These are phyloP conservation scores for Microchirus variegatus DNA, from an alignment of 2,797 vertebrate genomes.

Conservation along the genomic window DNA sequence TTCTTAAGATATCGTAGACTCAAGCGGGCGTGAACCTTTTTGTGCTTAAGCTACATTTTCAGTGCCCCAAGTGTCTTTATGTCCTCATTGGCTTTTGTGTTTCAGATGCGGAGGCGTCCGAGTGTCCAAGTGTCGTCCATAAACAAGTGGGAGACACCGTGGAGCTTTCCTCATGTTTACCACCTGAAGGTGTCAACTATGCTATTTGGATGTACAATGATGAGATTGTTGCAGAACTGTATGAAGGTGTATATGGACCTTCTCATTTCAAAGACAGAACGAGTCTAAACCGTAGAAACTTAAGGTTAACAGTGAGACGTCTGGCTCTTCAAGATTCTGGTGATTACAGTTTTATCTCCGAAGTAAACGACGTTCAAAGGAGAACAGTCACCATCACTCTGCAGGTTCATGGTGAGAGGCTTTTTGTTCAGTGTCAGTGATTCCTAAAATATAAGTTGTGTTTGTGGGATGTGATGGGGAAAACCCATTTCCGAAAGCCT, in stretches of 20 bases:
- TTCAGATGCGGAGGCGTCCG: slow-evolving; percentile 49
- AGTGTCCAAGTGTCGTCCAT: background rate
- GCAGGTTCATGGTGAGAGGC: slow-evolving; percentile 47
- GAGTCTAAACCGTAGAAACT: background rate
- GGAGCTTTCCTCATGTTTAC: slow-evolving; percentile 16
- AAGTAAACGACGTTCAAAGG: rapidly evolving
- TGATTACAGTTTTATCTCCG: background rate
- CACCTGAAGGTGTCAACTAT: rapidly evolving
- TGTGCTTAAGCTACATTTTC: no score
- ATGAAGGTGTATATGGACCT: rapidly evolving
- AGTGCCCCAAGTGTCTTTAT: no score
- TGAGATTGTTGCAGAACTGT: rapidly evolving
- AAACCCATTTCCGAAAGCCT: no score
- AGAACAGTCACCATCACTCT: background rate
- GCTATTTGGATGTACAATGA: rapidly evolving
- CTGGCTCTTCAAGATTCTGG: slow-evolving; percentile 55
- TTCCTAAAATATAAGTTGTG: no score
- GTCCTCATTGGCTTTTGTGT: slow-evolving; percentile 6
- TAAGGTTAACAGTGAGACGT: slow-evolving; percentile 39
- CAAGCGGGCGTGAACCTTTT: no score
- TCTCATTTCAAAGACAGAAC: slow-evolving; percentile 18
- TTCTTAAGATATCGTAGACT: no score
- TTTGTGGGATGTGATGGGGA: no score
- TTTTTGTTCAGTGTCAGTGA: no score
- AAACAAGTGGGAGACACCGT: slow-evolving; percentile 44